Evolutionary conservation across 2,888 invertebrate species (phyloP).

Genomic region (Masnerella sp.): DNA sequence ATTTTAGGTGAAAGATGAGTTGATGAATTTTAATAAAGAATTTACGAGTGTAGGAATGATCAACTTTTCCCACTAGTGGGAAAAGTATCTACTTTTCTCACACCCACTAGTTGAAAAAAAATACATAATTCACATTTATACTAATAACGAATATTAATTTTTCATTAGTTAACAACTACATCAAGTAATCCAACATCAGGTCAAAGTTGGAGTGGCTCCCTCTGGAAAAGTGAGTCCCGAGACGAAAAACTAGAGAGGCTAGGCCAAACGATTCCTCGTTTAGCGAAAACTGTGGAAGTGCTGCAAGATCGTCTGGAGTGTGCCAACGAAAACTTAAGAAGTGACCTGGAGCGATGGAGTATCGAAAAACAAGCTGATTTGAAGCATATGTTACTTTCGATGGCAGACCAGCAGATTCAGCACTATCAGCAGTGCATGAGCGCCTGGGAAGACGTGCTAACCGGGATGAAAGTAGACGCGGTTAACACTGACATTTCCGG

Average conservation of each 20-base stretch:
- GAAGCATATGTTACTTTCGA: conserved; percentile 81
- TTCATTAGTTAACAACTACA: conserved; percentile 64
- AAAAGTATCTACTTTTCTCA: no score
- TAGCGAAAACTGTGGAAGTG: conserved; percentile 79
- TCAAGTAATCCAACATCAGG: conserved; percentile 64
- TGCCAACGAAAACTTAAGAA: conserved; percentile 83
- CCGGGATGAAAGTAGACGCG: conserved; percentile 70
- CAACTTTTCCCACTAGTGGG: no score
- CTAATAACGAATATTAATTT: no score
- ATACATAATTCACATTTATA: no score
- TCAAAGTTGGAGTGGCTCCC: conserved; percentile 77
- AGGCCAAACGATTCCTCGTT: conserved; percentile 78
- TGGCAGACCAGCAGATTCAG: conserved; percentile 83
- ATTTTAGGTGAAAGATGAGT: neutral
- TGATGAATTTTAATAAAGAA: no score
- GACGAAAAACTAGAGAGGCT: conserved; percentile 79
- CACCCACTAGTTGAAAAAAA: no score
- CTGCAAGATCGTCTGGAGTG: conserved; percentile 83
- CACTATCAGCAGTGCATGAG: conserved; percentile 82
- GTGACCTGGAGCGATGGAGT: conserved; percentile 84
- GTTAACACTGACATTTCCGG: conserved; percentile 67
- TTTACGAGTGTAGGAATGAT: no score
- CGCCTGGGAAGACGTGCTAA: conserved; percentile 80
- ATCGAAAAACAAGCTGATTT: conserved; percentile 82
- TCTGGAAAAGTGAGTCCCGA: conserved; percentile 81